phyloP scores from a whole-genome alignment of 2,888 invertebrate genomes.

The Lycocerus yunnanus region DNA sequence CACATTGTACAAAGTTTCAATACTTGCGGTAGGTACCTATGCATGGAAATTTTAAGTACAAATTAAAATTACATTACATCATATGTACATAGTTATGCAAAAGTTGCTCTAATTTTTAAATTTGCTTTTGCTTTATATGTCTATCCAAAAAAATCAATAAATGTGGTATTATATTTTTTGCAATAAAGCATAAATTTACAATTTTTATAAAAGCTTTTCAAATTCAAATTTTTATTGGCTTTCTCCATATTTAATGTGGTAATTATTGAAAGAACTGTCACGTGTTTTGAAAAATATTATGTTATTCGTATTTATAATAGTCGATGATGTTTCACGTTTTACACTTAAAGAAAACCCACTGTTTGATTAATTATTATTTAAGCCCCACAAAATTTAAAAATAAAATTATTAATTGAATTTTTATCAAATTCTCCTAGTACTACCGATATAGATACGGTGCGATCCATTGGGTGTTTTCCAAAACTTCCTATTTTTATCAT shows the following conservation, averaged over 20 bases:
- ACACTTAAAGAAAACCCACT: neutral
- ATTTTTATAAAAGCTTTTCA: neutral
- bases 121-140: neutral
- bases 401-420: neutral
- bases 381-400: neutral
- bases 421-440: neutral
- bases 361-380: neutral
- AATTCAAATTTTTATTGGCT: neutral
- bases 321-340: neutral
- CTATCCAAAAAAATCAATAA: neutral
- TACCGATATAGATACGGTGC: too few relatives aligned
- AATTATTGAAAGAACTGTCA: neutral
- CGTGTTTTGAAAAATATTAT: neutral
- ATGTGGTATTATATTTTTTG: neutral
- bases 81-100: neutral
- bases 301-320: neutral
- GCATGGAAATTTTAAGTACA: neutral
- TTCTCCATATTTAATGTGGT: neutral
- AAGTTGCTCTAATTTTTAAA: neutral
- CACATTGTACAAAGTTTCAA: neutral
- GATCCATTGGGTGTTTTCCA: neutral
- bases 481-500: too few relatives aligned
- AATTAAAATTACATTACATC: neutral
- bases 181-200: neutral
- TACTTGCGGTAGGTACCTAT: neutral